Evolutionary conservation across 2,888 invertebrate genomes (phyloP).

Genomic region (Branchinecta sandiegonensis): DNA sequence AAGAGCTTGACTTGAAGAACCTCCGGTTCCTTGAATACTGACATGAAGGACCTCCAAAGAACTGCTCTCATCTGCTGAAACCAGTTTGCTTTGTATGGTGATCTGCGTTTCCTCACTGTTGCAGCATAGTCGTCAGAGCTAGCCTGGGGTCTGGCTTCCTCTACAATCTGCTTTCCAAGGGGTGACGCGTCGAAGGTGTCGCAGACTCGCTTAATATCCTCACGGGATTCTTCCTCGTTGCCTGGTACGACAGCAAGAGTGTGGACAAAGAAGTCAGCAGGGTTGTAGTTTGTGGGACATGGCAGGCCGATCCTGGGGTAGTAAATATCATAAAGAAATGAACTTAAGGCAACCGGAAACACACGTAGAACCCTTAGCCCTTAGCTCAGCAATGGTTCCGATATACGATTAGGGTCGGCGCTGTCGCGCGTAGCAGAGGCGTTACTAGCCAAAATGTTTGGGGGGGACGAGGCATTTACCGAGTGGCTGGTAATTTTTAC

Average conservation of each 20-base stretch:
- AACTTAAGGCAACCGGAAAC: too few species aligned
- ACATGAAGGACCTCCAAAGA: conserved; percentile 77
- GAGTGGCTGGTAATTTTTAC: too few species aligned
- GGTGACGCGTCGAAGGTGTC: conserved; percentile 41
- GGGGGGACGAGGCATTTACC: too few species aligned
- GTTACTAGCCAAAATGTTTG: too few species aligned
- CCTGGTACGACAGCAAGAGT: conserved; percentile 37
- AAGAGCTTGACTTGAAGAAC: conserved; percentile 71
- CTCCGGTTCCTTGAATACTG: conserved; percentile 75
- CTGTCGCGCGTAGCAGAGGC: too few species aligned
- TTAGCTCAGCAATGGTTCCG: too few species aligned
- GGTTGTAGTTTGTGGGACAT: conserved; percentile 37
- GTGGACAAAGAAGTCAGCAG: conserved; percentile 39
- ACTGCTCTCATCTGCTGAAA: conserved; percentile 74
- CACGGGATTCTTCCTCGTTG: conserved; percentile 31
- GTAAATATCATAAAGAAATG: not conserved
- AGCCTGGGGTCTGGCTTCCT: not conserved
- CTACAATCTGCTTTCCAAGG: conserved; percentile 28
- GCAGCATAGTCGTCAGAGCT: not conserved
- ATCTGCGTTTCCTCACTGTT: conserved; percentile 29
- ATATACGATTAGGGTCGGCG: too few species aligned
- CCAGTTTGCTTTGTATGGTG: conserved; percentile 71
- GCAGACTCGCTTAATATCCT: conserved; percentile 21
- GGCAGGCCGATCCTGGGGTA: conserved; percentile 29
- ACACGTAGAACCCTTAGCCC: too few species aligned